These are phyloP conservation scores for Rhogogaster chlorosoma DNA, from an alignment of 2,888 invertebrate genomes.

Conservation along the genomic window DNA sequence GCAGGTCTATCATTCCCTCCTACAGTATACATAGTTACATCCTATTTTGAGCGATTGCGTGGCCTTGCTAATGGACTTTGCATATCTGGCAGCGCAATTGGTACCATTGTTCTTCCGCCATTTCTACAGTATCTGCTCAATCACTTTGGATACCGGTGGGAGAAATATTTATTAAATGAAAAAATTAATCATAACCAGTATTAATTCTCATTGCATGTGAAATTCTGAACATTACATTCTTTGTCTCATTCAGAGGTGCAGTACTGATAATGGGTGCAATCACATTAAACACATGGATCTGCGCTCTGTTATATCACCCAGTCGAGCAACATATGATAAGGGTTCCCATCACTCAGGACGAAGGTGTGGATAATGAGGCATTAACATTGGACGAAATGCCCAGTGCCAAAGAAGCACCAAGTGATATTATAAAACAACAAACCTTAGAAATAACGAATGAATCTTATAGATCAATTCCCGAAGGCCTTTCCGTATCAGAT, in stretches of 20 bases:
- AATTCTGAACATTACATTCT: slow-evolving; percentile 32
- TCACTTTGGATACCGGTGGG: slow-evolving; percentile 87
- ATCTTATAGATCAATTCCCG: slow-evolving; percentile 16
- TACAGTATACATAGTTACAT: slow-evolving; percentile 93
- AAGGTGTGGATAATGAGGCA: slow-evolving; percentile 73
- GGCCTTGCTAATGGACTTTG: slow-evolving; percentile 94
- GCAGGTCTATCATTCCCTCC: slow-evolving; percentile 93
- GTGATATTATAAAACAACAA: slow-evolving; percentile 12
- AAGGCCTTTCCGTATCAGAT: slow-evolving; percentile 7
- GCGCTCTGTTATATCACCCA: slow-evolving; percentile 90
- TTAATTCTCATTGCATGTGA: background rate
- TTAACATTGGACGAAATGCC: slow-evolving; percentile 67
- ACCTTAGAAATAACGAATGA: slow-evolving; percentile 3
- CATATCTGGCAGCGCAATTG: slow-evolving; percentile 92
- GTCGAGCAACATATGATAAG: slow-evolving; percentile 90
- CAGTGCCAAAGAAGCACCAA: slow-evolving; percentile 50
- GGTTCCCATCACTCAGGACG: slow-evolving; percentile 72
- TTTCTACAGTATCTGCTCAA: slow-evolving; percentile 87
- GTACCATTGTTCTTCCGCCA: slow-evolving; percentile 91
- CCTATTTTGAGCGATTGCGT: slow-evolving; percentile 88
- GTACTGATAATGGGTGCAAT: slow-evolving; percentile 90
- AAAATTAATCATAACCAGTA: background rate
- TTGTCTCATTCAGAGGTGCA: slow-evolving; percentile 82
- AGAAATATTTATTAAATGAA: background rate
- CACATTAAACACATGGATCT: slow-evolving; percentile 90